phyloP scores from a whole-genome alignment of 2,113 vertebrate genomes.

The Oostethus manadensis region DNA sequence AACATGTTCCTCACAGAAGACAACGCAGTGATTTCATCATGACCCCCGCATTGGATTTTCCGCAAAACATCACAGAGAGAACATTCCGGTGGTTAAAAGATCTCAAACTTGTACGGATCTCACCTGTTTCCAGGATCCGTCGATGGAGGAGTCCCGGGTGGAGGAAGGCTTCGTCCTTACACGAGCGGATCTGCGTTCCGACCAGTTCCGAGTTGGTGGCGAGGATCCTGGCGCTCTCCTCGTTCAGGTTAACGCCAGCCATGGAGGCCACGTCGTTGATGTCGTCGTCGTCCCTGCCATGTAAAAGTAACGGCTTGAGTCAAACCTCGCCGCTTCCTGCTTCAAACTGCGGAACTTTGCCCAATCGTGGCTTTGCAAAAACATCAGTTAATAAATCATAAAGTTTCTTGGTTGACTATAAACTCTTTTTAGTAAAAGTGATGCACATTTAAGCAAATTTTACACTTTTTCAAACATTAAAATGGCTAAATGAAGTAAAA shows the following conservation, averaged over 20 bases:
- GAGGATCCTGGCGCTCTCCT: conserved; percentile 82
- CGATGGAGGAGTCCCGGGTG: conserved; percentile 77
- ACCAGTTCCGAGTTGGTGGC: conserved; percentile 82
- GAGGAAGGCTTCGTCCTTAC: conserved; percentile 85
- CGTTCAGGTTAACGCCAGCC: conserved; percentile 83
- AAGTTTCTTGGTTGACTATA: too few relatives aligned
- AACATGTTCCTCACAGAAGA: conserved; percentile 38
- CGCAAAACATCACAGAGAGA: background rate
- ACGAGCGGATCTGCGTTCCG: conserved; percentile 80
- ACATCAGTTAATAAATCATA: too few relatives aligned
- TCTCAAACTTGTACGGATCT: background rate
- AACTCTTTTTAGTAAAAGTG: too few relatives aligned
- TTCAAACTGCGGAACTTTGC: too few relatives aligned
- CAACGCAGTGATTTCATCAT: conserved; percentile 27
- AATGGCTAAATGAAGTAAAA: too few relatives aligned
- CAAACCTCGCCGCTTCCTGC: too few relatives aligned
- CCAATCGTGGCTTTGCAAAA: too few relatives aligned
- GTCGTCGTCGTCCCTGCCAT: conserved; percentile 81
- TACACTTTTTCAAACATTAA: too few relatives aligned
- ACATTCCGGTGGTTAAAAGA: background rate
- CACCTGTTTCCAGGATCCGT: conserved; percentile 82
- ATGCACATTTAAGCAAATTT: too few relatives aligned
- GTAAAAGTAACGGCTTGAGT: background rate
- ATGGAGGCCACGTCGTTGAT: conserved; percentile 85
- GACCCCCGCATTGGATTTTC: conserved; percentile 8